Base-by-base conservation (phyloP, 1,140 invertebrate genomes). In the Cataglyphis hispanica region DNA sequence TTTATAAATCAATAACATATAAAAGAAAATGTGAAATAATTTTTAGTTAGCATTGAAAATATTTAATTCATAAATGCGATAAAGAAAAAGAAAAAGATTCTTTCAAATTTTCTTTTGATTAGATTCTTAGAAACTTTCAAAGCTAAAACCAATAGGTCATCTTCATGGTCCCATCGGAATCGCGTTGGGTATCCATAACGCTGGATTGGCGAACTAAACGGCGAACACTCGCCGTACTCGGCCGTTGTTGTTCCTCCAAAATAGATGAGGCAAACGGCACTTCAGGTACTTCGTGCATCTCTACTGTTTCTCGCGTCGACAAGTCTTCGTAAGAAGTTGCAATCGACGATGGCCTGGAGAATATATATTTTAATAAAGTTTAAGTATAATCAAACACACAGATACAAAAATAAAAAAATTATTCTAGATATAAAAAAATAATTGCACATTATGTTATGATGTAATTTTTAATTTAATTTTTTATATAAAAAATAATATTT, bases 141-240 rank as follows among this genome's bases (percentile, higher is more conserved):
- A 50, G 37, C 92, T 96, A 98, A 95, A 98, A 98, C 97, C 97
- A 98, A 93, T 98, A 98, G 0, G 97, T 97, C 95, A 98, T 96
- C 93, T 97, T 97, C 92, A 98, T 97, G 60, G 96, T 96, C 22
- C 97, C 97, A 90, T 98, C 97, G 0, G 96, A 95, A 86, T 97
- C 96, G 74, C 96, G 96, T 89, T 97, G 97, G 3, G 97, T 98
- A 85, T 98, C 97, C 96, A 98, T 96, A 3, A 97, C 95, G 94
- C 97, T 98, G 60, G 96, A 95, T 94, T 98, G 97, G 6, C 97
- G 95, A 10, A 97, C 96, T 37, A 98, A 93, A 86, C 96, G 96
- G 66, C 96, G 96, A 95, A 97, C 90, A 37, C 87, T 94, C 2
- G 90, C 89, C 50, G 58, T 19, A 83, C 31, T 88, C 0, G 86